Conservation (phyloP, 2,888 invertebrate species). For the Drosophila multiciliata region DNA sequence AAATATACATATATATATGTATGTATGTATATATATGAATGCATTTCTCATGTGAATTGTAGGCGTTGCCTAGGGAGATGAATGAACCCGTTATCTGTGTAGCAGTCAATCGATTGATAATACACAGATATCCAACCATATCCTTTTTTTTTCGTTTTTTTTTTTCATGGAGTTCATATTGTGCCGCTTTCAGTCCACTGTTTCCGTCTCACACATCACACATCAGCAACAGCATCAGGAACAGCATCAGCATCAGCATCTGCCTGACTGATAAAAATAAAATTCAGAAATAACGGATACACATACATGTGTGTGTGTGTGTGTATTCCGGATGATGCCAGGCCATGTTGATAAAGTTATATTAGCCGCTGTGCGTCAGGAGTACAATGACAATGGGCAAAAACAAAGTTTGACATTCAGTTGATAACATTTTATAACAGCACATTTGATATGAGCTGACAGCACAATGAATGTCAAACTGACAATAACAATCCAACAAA, state of each 20-base stretch:
- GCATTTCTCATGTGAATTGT: conserved; percentile 1
- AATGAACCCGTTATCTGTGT: conserved; percentile 20
- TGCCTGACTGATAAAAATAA: conserved; percentile 30
- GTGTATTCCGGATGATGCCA: conserved; percentile 21
- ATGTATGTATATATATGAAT: neutral
- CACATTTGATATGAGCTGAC: conserved; percentile 42
- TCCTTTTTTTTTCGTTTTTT: neutral
- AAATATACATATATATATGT: neutral
- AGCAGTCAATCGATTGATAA: conserved; percentile 30
- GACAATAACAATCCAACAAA: conserved; percentile 16
- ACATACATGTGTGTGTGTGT: neutral
- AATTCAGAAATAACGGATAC: conserved; percentile 14
- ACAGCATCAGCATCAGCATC: neutral
- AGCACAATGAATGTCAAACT: conserved; percentile 44
- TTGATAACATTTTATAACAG: conserved; percentile 72
- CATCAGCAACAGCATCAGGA: no score
- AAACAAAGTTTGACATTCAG: conserved; percentile 61
- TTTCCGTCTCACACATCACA: neutral
- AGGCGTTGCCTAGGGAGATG: conserved; percentile 35
- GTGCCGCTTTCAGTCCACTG: conserved; percentile 1
- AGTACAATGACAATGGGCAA: conserved; percentile 39
- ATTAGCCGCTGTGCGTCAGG: conserved; percentile 39
- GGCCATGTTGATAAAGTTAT: conserved; percentile 39
- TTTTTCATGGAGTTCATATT: conserved; percentile 3
- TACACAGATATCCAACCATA: conserved; percentile 1